Conservation (phyloP, 2,797 vertebrate species). For the Lithobates sylvaticus region DNA sequence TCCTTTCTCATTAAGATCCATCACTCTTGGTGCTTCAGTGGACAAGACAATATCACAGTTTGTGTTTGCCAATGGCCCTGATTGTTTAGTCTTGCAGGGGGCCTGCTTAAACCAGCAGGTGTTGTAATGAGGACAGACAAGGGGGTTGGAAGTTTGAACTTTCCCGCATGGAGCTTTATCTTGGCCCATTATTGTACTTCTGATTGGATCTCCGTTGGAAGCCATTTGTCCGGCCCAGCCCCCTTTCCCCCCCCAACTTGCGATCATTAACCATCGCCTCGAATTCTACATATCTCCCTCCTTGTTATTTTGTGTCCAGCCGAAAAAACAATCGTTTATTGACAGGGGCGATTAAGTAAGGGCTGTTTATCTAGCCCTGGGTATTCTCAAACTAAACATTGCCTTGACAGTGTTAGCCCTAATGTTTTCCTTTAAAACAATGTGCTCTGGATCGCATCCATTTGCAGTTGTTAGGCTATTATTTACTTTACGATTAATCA, state of each 20-base stretch:
- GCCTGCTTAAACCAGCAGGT: conserved; percentile 75
- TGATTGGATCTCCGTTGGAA: conserved; percentile 69
- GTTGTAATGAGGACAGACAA: conserved; percentile 72
- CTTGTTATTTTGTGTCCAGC: conserved; percentile 66
- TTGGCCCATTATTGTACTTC: conserved; percentile 59
- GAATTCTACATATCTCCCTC: conserved; percentile 69
- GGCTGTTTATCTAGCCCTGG: conserved; percentile 68
- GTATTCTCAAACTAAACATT: conserved; percentile 64
- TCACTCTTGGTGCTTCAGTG: conserved; percentile 69
- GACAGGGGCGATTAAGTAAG: conserved; percentile 70
- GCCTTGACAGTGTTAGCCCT: conserved; percentile 65
- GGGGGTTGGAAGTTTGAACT: conserved; percentile 66
- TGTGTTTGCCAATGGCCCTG: conserved; percentile 66
- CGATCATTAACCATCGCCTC: conserved; percentile 74
- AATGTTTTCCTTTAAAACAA: conserved; percentile 64
- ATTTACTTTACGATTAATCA: conserved; percentile 66
- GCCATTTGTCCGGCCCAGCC: conserved; percentile 64
- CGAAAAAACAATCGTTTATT: conserved; percentile 70
- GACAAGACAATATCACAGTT: conserved; percentile 72
- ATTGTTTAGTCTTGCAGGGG: conserved; percentile 73
- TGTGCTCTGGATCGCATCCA: conserved; percentile 31
- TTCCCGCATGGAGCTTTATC: conserved; percentile 47
- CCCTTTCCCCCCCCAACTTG: conserved; percentile 64
- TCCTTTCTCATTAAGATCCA: conserved; percentile 72
- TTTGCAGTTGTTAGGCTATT: conserved; percentile 63